Percentiles rank a stretch among this genome's conserved stretches.
Conservation (phyloP, 2,797 vertebrate genomes). For the Peromyscus attwateri region DNA sequence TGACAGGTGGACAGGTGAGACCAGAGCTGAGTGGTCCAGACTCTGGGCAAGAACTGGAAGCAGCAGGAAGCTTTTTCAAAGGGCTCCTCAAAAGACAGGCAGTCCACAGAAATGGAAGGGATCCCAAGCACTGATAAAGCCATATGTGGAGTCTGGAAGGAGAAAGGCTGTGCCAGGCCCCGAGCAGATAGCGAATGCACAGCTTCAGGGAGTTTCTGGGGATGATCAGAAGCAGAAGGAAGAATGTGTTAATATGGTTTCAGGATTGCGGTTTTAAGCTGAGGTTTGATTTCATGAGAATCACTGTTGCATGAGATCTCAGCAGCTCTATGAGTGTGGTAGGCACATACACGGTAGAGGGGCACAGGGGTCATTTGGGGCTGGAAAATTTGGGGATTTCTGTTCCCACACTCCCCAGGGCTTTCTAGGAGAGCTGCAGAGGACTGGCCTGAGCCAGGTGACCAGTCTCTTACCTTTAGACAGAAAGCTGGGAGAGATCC, state of each 20-base stretch:
- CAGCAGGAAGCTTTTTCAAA: neutral
- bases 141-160: neutral
- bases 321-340: neutral
- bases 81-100: neutral
- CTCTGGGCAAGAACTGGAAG: neutral
- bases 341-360: neutral
- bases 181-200: conserved; percentile 25
- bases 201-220: neutral
- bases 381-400: neutral
- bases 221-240: neutral
- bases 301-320: neutral
- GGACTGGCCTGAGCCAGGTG: neutral
- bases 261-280: conserved; percentile 37
- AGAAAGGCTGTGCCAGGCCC: conserved; percentile 46
- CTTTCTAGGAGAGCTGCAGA: neutral
- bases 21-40: neutral
- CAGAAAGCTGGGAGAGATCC: neutral
- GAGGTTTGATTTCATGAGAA: conserved; percentile 45
- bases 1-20: neutral
- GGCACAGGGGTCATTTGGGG: neutral
- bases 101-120: neutral
- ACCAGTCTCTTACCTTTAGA: neutral
- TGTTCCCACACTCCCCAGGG: neutral
- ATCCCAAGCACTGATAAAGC: conserved; percentile 49
- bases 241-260: neutral